Evolutionary conservation across 2,113 vertebrate genomes (phyloP).

Genomic region (Tichodroma muraria): DNA sequence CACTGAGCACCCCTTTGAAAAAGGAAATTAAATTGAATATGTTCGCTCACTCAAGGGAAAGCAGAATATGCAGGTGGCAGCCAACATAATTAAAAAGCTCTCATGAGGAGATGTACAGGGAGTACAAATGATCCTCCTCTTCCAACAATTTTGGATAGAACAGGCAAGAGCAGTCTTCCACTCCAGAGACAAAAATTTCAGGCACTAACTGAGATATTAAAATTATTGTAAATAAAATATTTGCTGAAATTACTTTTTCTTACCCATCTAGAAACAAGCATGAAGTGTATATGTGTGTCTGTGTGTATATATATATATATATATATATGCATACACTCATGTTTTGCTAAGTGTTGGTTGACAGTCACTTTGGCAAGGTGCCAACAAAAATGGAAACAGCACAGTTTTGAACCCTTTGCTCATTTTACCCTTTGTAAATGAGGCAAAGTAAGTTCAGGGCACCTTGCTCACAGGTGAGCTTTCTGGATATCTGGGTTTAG

Average conservation of each 20-base stretch:
- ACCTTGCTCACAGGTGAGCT: background rate
- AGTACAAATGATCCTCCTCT: background rate
- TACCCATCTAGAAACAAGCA: background rate
- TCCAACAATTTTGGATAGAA: background rate
- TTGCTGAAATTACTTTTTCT: background rate
- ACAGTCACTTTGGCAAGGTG: background rate
- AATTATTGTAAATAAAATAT: background rate
- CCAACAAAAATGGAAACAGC: background rate
- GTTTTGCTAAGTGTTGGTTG: background rate
- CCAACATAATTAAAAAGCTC: background rate
- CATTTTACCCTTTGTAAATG: too few species aligned
- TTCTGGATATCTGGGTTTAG: background rate
- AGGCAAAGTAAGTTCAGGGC: background rate
- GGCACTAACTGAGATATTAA: background rate
- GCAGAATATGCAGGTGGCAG: background rate
- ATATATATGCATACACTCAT: background rate
- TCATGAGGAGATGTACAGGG: background rate
- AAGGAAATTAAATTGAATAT: background rate
- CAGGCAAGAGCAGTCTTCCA: background rate
- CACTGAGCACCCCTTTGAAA: background rate
- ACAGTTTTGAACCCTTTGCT: background rate
- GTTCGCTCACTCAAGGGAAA: background rate
- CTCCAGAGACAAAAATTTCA: background rate
- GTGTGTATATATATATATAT: background rate
- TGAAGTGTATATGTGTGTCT: background rate